Base-by-base conservation (phyloP, 2,113 vertebrate genomes). In the Cnemophilus loriae region DNA sequence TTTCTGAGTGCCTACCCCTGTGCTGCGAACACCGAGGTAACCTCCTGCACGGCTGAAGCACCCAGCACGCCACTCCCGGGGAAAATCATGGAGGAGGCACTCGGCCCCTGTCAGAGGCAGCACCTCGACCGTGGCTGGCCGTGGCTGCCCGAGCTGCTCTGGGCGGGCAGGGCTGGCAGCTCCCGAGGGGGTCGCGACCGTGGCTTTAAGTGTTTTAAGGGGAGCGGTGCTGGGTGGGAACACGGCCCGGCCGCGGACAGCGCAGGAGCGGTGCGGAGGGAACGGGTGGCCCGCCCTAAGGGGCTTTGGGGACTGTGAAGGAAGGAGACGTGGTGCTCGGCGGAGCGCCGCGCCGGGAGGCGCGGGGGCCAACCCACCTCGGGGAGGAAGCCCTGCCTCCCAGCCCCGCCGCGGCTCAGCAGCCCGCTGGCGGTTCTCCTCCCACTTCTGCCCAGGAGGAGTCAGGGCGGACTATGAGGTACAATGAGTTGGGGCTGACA, bases 211-310 rank as follows among this genome's bases (percentile, higher is more conserved):
- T n/a, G n/a, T n/a, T n/a, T n/a, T n/a, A n/a, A n/a, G n/a, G n/a
- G n/a, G 15, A 67, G 30, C 3, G 16, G 11, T 0, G 57, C 17
- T 18, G 52, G 27, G 9, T 2, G 33, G 35, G 30, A 75, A 3
- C 53, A 1, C 16, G 13, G 32, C 4, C 49, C 13, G 35, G 33
- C 27, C 33, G 7, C 27, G 9, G 8, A 5, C 23, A 3, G 4
- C 6, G 33, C 46, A 3, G 47, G 22, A 53, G 22, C 7, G 15
- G 32, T 23, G 30, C 47, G 22, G 24, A 37, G 8, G 4, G 11
- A 15, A 2, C 5, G 18, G 6, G 3, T 1, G 23, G 4, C 11
- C 49, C 57, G 1, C 22, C 15, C 7, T 3, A 0, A 0, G 24
- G 13, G 7, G 0, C 8, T 4, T 0, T 8, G 8, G 8, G 20